Percentiles rank a stretch among this genome's conserved stretches.
Conservation (phyloP, 2,113 vertebrate genomes). For the Sigmodon hispidus region DNA sequence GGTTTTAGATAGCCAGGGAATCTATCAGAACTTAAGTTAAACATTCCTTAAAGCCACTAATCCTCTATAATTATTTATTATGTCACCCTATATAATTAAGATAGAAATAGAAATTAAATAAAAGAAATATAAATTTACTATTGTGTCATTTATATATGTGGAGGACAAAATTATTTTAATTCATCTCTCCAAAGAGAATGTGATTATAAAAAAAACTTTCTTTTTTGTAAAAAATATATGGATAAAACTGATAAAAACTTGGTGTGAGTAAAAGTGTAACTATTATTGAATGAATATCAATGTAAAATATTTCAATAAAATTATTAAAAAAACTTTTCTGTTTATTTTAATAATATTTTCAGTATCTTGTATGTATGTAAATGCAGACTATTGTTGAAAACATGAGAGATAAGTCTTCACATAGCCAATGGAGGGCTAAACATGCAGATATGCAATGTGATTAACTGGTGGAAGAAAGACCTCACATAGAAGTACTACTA, state of each 20-base stretch:
- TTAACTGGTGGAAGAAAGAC: not conserved
- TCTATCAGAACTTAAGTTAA: not conserved
- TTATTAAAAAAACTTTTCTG: not conserved
- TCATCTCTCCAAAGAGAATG: not conserved
- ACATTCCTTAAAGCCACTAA: not conserved
- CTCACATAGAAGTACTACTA: not conserved
- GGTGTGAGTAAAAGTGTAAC: not conserved
- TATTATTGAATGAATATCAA: not conserved
- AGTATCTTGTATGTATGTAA: not conserved
- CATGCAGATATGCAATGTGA: not conserved
- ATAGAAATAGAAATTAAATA: not conserved
- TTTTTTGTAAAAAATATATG: not conserved
- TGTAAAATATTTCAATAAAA: not conserved
- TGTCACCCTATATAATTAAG: not conserved
- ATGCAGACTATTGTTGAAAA: not conserved
- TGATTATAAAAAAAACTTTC: not conserved
- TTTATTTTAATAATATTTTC: not conserved
- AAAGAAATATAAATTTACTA: not conserved
- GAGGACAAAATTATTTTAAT: rapidly evolving
- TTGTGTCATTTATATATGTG: rapidly evolving
- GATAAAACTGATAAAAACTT: not conserved
- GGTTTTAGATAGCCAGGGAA: not conserved
- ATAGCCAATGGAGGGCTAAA: not conserved
- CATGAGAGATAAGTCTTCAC: too few species aligned
- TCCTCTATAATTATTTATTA: not conserved